phyloP scores from a whole-genome alignment of 2,113 vertebrate genomes.

The Murina feae region DNA sequence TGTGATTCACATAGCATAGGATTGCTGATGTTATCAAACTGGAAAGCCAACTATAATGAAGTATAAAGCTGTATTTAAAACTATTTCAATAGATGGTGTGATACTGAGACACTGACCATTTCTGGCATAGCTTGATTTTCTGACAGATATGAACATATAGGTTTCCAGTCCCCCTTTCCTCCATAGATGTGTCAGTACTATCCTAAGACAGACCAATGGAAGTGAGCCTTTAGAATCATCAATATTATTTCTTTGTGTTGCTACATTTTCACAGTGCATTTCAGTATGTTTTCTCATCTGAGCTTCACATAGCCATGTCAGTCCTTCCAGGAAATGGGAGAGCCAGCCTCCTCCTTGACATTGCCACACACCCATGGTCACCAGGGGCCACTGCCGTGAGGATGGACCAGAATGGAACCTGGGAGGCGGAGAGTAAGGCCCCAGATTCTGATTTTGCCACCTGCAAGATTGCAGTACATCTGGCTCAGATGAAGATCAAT shows the following conservation, averaged over 20 bases:
- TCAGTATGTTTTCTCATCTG: not conserved
- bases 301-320: not conserved
- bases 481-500: constrained; percentile 92
- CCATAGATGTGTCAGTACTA: not conserved
- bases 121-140: not conserved
- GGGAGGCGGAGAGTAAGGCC: constrained; percentile 93
- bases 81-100: not conserved
- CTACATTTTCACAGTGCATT: not conserved
- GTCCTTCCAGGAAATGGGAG: not conserved
- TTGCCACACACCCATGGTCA: constrained; percentile 73
- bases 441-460: constrained; percentile 95
- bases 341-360: not conserved
- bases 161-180: not conserved
- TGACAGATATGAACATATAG: not conserved
- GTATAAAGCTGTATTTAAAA: not conserved
- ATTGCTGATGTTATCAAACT: not conserved
- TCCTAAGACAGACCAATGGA: not conserved
- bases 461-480: constrained; percentile 90
- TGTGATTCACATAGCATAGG: not conserved
- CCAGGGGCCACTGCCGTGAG: constrained; percentile 83
- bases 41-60: not conserved
- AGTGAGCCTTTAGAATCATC: not conserved
- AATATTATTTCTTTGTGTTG: not conserved
- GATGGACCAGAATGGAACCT: constrained; percentile 90
- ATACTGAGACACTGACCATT: not conserved